Evolutionary conservation across 2,888 invertebrate species (phyloP), one percentile per base, ranked within the genome.

Genomic region (Agrochola litura): DNA sequence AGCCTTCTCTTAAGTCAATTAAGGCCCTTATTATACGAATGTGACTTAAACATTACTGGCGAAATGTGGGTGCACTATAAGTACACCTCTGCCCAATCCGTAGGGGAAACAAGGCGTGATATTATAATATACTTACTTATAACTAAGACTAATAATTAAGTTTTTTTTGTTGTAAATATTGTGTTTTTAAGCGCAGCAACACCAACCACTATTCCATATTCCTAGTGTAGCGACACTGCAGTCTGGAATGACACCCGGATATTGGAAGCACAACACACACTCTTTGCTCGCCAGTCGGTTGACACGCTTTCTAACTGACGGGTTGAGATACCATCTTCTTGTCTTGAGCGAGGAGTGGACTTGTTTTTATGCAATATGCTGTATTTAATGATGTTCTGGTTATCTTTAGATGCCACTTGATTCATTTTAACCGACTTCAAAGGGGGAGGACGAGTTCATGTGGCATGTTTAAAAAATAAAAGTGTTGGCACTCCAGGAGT

Each of bases 201-300:
- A 79, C 71, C 14, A 46, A 30, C 22, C 46, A 54, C 56, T 67
- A 78, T 77, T 79, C 72, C 65, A 78, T 80, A 81, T 82, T 82
- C 71, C 77, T 63, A 66, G 77, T 66, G 69, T 25, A 43, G 76
- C 67, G 61, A 76, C 63, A 70, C 61, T 46, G 52, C 79, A 41
- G 63, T 14, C 56, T 61, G 25, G 82, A 70, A 64, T 75, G 87
- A 88, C 87, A 75, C 22, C 74, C 87, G 89, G 87, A 88, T 88
- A 88, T 88, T 88, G 82, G 85, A 81, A 82, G 75, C 89, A 81
- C 78, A 82, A 81, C 87, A 86, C 82, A 86, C 65, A 88, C 87
- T 85, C 87, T 84, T 86, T 82, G 81, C 87, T 67, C 30, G 77
- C 69, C 68, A 49, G 67, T 60, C 70, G 49, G 67, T 43, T 78